Percentiles rank a stretch among this genome's conserved stretches.
Conservation (phyloP, 2,888 invertebrate genomes). For the Oscheius sp. region DNA sequence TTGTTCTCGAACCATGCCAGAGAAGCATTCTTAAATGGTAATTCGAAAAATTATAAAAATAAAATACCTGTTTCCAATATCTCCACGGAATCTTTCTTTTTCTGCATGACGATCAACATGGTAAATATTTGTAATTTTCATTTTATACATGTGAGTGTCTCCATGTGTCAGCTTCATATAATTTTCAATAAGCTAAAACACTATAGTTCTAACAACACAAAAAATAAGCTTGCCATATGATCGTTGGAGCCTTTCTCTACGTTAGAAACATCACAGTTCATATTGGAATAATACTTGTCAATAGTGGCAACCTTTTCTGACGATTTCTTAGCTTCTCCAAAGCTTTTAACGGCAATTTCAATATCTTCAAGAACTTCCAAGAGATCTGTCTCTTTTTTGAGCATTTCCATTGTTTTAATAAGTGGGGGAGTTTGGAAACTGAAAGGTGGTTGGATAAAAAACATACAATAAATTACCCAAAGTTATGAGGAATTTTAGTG, state of each 20-base stretch:
- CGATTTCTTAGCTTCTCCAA: constrained; percentile 50
- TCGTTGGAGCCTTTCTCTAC: constrained; percentile 66
- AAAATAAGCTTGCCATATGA: constrained; percentile 70
- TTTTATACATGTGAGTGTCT: constrained; percentile 72
- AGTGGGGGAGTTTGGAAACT: constrained; percentile 74
- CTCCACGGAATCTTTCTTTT: constrained; percentile 66
- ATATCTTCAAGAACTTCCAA: constrained; percentile 74
- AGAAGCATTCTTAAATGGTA: constrained; percentile 71
- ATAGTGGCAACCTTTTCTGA: constrained; percentile 75
- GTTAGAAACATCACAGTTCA: constrained; percentile 82
- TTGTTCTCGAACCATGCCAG: constrained; percentile 74
- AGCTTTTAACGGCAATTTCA: constrained; percentile 72
- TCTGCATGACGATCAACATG: constrained; percentile 71
- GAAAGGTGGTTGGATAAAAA: no score
- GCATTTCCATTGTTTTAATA: constrained; percentile 71
- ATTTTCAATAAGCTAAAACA: constrained; percentile 71
- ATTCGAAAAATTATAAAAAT: background rate
- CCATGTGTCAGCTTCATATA: constrained; percentile 73
- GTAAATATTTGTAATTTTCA: constrained; percentile 72
- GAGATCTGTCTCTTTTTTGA: constrained; percentile 72
- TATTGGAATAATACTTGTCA: constrained; percentile 86
- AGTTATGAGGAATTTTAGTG: constrained; percentile 86
- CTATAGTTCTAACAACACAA: background rate
- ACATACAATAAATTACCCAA: constrained; percentile 9
- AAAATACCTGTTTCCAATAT: constrained; percentile 72